Evolutionary conservation across 2,113 vertebrate species (phyloP).

Genomic region (Aramus guarauna): DNA sequence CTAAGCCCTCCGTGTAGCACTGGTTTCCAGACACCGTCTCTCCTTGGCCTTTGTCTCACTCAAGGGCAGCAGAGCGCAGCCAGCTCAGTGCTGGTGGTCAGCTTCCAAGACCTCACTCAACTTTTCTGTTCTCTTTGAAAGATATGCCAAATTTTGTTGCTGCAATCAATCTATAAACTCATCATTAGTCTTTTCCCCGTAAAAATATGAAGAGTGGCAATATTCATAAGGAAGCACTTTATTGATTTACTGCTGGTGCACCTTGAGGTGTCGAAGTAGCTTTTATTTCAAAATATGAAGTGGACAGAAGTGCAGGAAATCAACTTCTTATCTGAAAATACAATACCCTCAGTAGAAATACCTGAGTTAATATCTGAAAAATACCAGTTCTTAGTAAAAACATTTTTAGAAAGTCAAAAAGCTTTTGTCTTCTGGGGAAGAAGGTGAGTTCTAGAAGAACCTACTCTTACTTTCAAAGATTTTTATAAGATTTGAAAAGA

Average conservation of each 20-base stretch:
- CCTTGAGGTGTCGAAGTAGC: neutral
- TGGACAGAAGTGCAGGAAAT: neutral
- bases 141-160: neutral
- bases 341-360: neutral
- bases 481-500: neutral
- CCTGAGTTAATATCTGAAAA: neutral
- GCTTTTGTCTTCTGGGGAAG: neutral
- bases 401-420: neutral
- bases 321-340: neutral
- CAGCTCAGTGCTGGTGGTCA: neutral
- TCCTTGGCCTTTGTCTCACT: neutral
- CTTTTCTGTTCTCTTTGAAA: neutral
- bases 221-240: neutral
- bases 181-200: neutral
- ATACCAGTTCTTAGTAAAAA: neutral
- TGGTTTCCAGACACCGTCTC: neutral
- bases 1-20: neutral
- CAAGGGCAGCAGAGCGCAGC: neutral
- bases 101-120: neutral
- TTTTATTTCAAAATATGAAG: neutral
- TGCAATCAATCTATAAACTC: neutral
- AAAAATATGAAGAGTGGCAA: neutral
- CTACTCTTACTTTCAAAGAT: neutral
- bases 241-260: neutral
- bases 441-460: fast-evolving